Evolutionary conservation across 2,113 vertebrate genomes (phyloP).

Genomic region (Barnardius zonarius): DNA sequence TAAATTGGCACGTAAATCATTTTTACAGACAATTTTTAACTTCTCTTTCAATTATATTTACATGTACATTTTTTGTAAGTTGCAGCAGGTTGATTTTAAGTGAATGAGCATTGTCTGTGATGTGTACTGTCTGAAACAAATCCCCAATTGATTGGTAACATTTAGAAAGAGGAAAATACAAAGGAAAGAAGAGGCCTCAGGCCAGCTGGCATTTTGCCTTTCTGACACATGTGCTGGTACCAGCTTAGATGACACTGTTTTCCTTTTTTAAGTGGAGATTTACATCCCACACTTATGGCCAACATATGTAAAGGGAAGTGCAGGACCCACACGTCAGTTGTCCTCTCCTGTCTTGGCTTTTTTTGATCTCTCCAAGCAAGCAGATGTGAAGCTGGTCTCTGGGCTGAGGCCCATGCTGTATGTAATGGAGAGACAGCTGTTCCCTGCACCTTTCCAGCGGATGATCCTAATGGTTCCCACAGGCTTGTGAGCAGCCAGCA

Average conservation of each 20-base stretch:
- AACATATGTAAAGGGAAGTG: conserved; percentile 19
- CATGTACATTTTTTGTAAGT: neutral
- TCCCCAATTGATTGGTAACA: neutral
- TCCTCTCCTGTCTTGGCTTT: neutral
- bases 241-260: neutral
- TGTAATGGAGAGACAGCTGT: conserved; percentile 4
- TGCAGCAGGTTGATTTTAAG: neutral
- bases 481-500: conserved; percentile 26
- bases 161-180: conserved; percentile 3
- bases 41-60: neutral
- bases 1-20: neutral
- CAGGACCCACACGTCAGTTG: neutral
- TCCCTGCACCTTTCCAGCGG: conserved; percentile 1
- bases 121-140: neutral
- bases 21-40: neutral
- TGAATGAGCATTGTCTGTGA: neutral
- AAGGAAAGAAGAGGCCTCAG: neutral
- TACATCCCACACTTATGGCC: neutral
- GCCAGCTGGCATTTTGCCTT: conserved; percentile 18
- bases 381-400: conserved; percentile 9
- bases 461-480: conserved; percentile 14
- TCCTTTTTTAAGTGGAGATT: neutral
- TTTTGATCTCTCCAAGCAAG: conserved; percentile 15
- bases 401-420: neutral
- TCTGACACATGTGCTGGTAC: conserved; percentile 4